Conservation (phyloP, 1,140 invertebrate genomes). For the Semibalanus balanoides region DNA sequence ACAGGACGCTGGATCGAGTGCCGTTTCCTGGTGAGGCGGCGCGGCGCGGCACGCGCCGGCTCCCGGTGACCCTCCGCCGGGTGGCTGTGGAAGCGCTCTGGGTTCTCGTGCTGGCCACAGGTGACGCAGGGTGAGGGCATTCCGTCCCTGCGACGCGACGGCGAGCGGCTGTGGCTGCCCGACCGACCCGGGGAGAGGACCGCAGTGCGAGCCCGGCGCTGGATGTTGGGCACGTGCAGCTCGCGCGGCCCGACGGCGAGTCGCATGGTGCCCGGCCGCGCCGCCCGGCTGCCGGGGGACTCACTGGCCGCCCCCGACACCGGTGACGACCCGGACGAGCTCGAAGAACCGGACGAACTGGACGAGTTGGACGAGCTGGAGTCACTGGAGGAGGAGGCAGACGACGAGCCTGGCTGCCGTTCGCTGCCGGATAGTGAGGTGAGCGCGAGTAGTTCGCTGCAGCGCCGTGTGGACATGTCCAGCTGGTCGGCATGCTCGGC, state of each 20-base stretch:
- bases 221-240: slow-evolving; percentile 4
- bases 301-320: not conserved
- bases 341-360: not conserved
- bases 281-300: slow-evolving; percentile 4
- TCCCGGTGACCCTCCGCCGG: slow-evolving; percentile 21
- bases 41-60: no score
- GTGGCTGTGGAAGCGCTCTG: slow-evolving; percentile 45
- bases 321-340: not conserved
- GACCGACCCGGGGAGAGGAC: slow-evolving; percentile 13
- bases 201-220: not conserved
- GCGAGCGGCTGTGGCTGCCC: slow-evolving; percentile 12
- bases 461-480: slow-evolving; percentile 38
- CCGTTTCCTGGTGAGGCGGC: not conserved
- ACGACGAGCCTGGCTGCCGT: slow-evolving; percentile 19
- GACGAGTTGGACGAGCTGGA: slow-evolving; percentile 21
- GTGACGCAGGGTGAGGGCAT: slow-evolving; percentile 34
- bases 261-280: slow-evolving; percentile 17
- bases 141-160: slow-evolving; percentile 1
- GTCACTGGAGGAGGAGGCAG: slow-evolving; percentile 29
- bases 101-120: slow-evolving; percentile 39
- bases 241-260: slow-evolving; percentile 12
- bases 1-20: not conserved
- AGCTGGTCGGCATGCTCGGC: slow-evolving; percentile 37
- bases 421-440: slow-evolving; percentile 37
- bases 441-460: slow-evolving; percentile 29